These are phyloP conservation scores for Sebastes alutus DNA, from an alignment of 2,797 vertebrate genomes.

Conservation along the genomic window DNA sequence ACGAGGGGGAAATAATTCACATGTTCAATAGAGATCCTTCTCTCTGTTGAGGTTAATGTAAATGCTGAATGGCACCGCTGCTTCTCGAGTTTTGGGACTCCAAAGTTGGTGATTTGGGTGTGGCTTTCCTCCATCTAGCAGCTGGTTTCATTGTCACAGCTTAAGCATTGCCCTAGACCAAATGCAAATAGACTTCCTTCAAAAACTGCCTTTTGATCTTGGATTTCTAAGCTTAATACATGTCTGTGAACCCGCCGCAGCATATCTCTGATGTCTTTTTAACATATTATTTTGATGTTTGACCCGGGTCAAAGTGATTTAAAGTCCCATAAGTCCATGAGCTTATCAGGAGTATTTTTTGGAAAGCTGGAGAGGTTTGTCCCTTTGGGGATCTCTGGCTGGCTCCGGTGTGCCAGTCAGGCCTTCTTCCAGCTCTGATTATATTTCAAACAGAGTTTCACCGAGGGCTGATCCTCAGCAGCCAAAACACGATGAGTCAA, in stretches of 20 bases:
- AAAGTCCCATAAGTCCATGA: conserved; percentile 49
- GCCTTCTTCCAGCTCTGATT: conserved; percentile 63
- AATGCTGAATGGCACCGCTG: neutral
- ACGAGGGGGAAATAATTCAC: neutral
- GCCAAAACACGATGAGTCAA: conserved; percentile 50
- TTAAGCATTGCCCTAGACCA: conserved; percentile 39
- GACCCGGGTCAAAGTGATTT: conserved; percentile 61
- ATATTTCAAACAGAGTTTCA: conserved; percentile 62
- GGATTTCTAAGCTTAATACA: conserved; percentile 51
- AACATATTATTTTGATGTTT: conserved; percentile 56
- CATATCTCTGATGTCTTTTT: conserved; percentile 42
- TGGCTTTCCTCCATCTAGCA: neutral
- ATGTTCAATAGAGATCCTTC: neutral
- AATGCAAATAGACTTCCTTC: conserved; percentile 54
- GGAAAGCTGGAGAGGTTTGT: conserved; percentile 30
- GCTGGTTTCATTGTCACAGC: conserved; percentile 37
- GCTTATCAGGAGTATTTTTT: conserved; percentile 54
- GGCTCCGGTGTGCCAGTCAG: conserved; percentile 20
- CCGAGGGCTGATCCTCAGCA: conserved; percentile 28
- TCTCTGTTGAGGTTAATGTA: conserved; percentile 12
- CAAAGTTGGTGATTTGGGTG: conserved; percentile 14
- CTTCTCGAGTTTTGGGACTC: neutral
- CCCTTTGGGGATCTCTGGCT: conserved; percentile 39
- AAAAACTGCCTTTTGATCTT: conserved; percentile 50
- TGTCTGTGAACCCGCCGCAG: conserved; percentile 19